Conservation (phyloP, 2,888 invertebrate genomes). For the Agonopterix alstromeriana region DNA sequence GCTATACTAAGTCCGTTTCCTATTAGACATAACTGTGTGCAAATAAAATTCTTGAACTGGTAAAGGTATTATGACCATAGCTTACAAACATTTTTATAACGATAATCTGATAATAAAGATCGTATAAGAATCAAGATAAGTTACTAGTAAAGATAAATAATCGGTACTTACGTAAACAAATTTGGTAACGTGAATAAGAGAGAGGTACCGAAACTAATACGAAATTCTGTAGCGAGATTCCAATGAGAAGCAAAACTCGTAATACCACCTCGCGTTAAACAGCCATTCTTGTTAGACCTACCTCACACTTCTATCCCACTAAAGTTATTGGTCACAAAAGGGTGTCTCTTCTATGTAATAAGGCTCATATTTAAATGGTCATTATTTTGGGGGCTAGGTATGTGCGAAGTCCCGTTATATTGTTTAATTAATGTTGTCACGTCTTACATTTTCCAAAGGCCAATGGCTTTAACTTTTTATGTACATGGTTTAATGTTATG, state of each 20-base stretch:
- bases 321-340: conserved; percentile 29
- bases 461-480: conserved; percentile 1
- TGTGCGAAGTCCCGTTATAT: conserved; percentile 36
- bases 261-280: conserved; percentile 27
- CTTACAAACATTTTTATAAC: no score
- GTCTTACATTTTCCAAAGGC: conserved; percentile 24
- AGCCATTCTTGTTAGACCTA: conserved; percentile 47
- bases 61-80: no score
- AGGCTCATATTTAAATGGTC: conserved; percentile 33
- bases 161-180: conserved; percentile 3
- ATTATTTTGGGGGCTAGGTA: conserved; percentile 19
- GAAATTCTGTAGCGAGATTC: conserved; percentile 7
- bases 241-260: conserved; percentile 11
- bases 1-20: no score
- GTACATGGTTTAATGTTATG: background rate
- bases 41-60: no score
- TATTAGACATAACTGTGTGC: no score
- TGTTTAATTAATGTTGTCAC: conserved; percentile 55
- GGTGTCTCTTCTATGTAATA: conserved; percentile 20
- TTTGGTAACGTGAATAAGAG: background rate
- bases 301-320: conserved; percentile 38
- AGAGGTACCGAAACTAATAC: background rate
- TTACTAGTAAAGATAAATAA: no score
- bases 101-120: no score
- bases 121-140: no score